phyloP scores from a whole-genome alignment of 1,140 invertebrate genomes.

The Meteorus sp. region DNA sequence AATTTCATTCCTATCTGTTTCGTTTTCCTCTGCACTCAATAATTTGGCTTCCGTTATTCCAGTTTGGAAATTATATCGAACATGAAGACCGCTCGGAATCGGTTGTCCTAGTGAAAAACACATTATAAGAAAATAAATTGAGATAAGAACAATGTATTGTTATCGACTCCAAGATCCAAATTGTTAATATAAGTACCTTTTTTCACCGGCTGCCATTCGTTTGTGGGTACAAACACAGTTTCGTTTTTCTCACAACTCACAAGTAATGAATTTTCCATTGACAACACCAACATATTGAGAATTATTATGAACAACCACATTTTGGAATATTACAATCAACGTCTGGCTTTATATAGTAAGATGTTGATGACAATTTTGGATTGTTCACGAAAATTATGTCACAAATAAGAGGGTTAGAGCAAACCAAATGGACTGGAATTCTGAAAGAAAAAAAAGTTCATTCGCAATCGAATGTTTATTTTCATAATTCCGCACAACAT shows the following conservation, averaged over 20 bases:
- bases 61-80: constrained; percentile 74
- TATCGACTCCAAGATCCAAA: neutral
- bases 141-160: neutral
- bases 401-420: no score
- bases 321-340: no score
- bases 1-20: constrained; percentile 48
- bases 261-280: neutral
- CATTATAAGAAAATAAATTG: constrained; percentile 26
- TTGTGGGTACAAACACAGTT: constrained; percentile 1
- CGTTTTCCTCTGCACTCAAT: constrained; percentile 61
- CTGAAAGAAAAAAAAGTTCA: no score
- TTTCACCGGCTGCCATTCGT: constrained; percentile 14
- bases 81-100: constrained; percentile 73
- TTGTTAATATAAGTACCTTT: neutral
- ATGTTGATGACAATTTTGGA: no score
- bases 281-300: neutral
- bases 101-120: constrained; percentile 71
- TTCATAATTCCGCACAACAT: no score
- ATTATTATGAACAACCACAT: no score
- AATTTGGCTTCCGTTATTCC: constrained; percentile 75
- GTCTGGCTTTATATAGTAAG: no score
- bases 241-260: constrained; percentile 6
- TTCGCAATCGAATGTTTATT: no score
- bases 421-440: no score
- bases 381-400: no score